Conservation (phyloP, 1,140 invertebrate genomes). For the Metaphire vulgaris region DNA sequence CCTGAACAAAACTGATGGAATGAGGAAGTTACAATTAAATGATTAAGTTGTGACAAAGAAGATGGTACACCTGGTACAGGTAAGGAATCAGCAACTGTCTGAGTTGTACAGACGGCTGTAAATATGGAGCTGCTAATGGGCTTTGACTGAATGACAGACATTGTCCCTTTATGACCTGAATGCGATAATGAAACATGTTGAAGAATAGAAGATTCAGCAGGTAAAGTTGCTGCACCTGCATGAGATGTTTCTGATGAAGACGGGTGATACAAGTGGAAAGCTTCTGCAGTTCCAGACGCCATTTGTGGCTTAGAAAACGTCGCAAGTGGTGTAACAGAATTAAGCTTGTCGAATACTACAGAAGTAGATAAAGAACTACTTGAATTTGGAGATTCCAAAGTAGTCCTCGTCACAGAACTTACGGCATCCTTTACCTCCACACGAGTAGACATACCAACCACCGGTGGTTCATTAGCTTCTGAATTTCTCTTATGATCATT, state of each 20-base stretch:
- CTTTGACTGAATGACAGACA: not conserved
- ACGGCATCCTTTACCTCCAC: too few relatives aligned
- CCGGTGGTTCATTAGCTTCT: too few relatives aligned
- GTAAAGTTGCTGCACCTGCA: too few relatives aligned
- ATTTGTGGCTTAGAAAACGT: not conserved
- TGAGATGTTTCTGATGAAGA: too few relatives aligned
- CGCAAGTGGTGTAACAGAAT: not conserved
- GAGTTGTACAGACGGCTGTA: not conserved
- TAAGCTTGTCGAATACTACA: not conserved
- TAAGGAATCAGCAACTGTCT: not conserved
- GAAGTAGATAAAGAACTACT: too few relatives aligned
- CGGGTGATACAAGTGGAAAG: too few relatives aligned
- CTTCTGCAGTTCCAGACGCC: too few relatives aligned
- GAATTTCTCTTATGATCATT: too few relatives aligned
- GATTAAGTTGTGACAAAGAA: not conserved
- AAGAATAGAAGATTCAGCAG: not conserved
- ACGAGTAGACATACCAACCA: too few relatives aligned
- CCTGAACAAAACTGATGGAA: not conserved
- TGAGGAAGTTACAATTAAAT: not conserved
- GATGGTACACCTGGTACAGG: too few relatives aligned
- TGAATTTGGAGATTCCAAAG: too few relatives aligned
- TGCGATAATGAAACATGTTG: not conserved
- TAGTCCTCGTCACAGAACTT: too few relatives aligned
- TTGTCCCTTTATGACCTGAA: not conserved
- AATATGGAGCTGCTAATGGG: not conserved